Percentiles rank a stretch among this genome's conserved stretches.
phyloP scores from a whole-genome alignment of 2,797 vertebrate species.

The Botia kubotai region DNA sequence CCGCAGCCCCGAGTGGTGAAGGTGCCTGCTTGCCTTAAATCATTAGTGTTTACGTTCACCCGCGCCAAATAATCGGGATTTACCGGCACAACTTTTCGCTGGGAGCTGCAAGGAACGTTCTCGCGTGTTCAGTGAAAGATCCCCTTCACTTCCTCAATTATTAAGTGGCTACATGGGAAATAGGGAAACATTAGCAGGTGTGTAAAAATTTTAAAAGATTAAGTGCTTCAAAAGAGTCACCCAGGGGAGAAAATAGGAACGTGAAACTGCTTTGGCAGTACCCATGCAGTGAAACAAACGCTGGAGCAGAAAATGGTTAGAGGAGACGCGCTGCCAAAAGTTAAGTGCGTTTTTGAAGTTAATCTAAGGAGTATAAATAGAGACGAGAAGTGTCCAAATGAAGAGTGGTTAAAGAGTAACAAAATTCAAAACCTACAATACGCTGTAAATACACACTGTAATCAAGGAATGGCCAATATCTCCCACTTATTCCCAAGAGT shows the following conservation, averaged over 20 bases:
- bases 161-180: slow-evolving; percentile 52
- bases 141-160: slow-evolving; percentile 49
- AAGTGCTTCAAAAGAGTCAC: slow-evolving; percentile 58
- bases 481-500: slow-evolving; percentile 39
- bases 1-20: slow-evolving; percentile 77
- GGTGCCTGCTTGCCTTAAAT: slow-evolving; percentile 78
- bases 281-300: slow-evolving; percentile 38
- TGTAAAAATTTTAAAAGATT: slow-evolving; percentile 56
- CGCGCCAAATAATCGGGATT: slow-evolving; percentile 77
- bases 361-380: slow-evolving; percentile 51
- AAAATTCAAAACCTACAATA: slow-evolving; percentile 34
- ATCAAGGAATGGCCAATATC: slow-evolving; percentile 36
- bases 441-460: slow-evolving; percentile 33
- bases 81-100: slow-evolving; percentile 57
- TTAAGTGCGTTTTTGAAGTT: slow-evolving; percentile 56
- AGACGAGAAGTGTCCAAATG: slow-evolving; percentile 41
- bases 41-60: slow-evolving; percentile 75
- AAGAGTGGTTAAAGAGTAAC: slow-evolving; percentile 36
- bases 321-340: slow-evolving; percentile 42
- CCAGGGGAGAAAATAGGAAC: slow-evolving; percentile 48
- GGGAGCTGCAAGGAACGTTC: slow-evolving; percentile 41
- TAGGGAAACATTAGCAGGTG: slow-evolving; percentile 58
- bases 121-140: slow-evolving; percentile 47
- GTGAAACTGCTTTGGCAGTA: slow-evolving; percentile 50
- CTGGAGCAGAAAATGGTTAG: slow-evolving; percentile 47